These are phyloP conservation scores for Euproctis similis DNA, from an alignment of 2,888 invertebrate species.

Conservation along the genomic window DNA sequence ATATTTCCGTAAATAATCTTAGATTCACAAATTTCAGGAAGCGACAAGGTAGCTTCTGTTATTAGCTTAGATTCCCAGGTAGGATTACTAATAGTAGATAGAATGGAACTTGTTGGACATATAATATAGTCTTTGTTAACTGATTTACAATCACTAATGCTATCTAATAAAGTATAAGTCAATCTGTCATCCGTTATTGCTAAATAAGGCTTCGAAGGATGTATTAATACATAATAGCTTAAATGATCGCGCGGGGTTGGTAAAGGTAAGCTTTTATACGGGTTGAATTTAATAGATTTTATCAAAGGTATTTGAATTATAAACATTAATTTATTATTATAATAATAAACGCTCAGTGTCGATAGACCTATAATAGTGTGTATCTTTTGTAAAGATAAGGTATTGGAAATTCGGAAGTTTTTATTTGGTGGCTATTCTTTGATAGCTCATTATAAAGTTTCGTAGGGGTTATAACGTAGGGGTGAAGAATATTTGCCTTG, in stretches of 20 bases:
- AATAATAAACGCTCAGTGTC: not conserved
- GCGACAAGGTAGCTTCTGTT: constrained; percentile 9
- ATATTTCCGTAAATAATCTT: constrained; percentile 7
- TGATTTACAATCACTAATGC: not conserved
- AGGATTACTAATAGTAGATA: constrained; percentile 5
- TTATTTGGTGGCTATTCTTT: too few species aligned
- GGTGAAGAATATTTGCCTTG: not conserved
- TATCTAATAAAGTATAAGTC: not conserved
- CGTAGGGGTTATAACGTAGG: not conserved
- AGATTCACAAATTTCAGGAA: constrained; percentile 1
- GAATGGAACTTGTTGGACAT: constrained; percentile 2
- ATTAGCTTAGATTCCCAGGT: constrained; percentile 16
- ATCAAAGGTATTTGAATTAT: not conserved
- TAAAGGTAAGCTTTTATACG: not conserved
- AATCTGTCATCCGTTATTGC: not conserved
- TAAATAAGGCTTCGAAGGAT: not conserved
- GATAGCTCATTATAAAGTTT: not conserved
- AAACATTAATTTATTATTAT: not conserved
- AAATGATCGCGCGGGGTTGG: not conserved
- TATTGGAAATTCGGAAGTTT: not conserved
- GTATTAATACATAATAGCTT: not conserved
- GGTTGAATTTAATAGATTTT: not conserved
- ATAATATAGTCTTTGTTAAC: constrained; percentile 3
- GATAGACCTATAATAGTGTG: not conserved
- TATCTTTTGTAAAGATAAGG: not conserved